These are phyloP conservation scores for Druon quercuslanigerum DNA, from an alignment of 1,140 invertebrate genomes.

Conservation along the genomic window DNA sequence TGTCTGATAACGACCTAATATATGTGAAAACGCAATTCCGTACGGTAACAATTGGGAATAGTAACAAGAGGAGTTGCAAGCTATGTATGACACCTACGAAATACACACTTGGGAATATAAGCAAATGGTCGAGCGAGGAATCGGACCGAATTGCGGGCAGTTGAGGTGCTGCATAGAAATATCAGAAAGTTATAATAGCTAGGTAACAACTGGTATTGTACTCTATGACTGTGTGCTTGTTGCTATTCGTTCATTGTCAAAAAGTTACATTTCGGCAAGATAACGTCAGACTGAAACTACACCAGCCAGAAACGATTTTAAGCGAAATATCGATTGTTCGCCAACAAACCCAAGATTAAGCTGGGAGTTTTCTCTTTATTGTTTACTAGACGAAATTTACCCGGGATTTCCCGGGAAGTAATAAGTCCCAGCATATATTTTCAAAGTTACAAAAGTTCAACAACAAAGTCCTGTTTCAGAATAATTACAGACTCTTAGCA, in stretches of 20 bases:
- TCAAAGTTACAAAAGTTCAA: too few species aligned
- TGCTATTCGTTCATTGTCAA: constrained; percentile 41
- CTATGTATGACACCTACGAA: constrained; percentile 32
- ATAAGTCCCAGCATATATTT: too few species aligned
- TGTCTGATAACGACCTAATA: neutral
- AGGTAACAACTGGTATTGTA: constrained; percentile 41
- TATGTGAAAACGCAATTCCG: neutral
- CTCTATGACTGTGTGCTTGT: constrained; percentile 24
- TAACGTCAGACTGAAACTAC: constrained; percentile 29
- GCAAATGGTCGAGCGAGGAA: constrained; percentile 33
- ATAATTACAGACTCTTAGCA: too few species aligned
- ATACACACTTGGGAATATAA: constrained; percentile 34
- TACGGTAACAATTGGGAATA: neutral
- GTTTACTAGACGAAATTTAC: too few species aligned
- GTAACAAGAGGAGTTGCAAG: constrained; percentile 9
- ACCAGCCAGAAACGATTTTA: neutral
- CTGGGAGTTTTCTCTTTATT: neutral
- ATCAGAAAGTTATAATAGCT: constrained; percentile 49
- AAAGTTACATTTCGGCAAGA: constrained; percentile 38
- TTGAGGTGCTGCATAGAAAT: constrained; percentile 42
- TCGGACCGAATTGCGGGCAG: constrained; percentile 29
- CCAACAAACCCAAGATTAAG: neutral
- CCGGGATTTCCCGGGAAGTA: too few species aligned
- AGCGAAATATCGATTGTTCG: neutral
- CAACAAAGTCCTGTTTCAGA: too few species aligned